Evolutionary conservation across 2,113 vertebrate species (phyloP).

Genomic region (Labeo rohita): DNA sequence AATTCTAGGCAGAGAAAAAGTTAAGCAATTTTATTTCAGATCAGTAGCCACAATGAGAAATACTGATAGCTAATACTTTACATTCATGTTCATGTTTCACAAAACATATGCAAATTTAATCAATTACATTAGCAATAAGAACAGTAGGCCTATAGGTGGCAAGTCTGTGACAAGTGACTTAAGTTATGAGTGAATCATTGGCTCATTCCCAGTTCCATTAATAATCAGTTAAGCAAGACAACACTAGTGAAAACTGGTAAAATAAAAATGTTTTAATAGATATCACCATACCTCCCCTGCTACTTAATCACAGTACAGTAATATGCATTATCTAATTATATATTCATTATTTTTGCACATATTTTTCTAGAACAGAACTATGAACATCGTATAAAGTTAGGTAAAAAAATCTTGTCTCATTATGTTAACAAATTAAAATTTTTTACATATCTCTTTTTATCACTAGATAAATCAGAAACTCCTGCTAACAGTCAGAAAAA

Average conservation of each 20-base stretch:
- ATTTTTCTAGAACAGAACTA: not conserved
- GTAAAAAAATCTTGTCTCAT: not conserved
- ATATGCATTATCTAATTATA: not conserved
- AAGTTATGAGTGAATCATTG: not conserved
- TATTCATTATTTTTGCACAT: not conserved
- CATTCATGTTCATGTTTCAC: not conserved
- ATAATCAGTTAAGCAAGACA: too few species aligned
- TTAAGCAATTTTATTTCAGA: not conserved
- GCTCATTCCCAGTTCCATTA: too few species aligned
- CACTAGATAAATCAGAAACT: not conserved
- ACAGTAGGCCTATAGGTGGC: too few species aligned
- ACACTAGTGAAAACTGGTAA: too few species aligned
- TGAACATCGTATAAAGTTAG: not conserved
- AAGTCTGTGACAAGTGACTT: too few species aligned
- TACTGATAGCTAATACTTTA: not conserved
- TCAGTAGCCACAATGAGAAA: not conserved
- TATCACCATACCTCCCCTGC: too few species aligned
- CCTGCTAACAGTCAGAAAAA: not conserved
- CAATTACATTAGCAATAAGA: too few species aligned
- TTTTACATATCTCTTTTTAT: not conserved
- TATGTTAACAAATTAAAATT: not conserved
- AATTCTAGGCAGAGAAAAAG: slow-evolving; percentile 59
- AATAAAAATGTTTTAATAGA: too few species aligned
- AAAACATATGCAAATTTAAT: not conserved
- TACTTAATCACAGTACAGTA: too few species aligned